Percentiles rank a stretch among this genome's conserved stretches.
These are phyloP conservation scores for Gallinago media DNA, from an alignment of 2,113 vertebrate genomes.

Conservation along the genomic window DNA sequence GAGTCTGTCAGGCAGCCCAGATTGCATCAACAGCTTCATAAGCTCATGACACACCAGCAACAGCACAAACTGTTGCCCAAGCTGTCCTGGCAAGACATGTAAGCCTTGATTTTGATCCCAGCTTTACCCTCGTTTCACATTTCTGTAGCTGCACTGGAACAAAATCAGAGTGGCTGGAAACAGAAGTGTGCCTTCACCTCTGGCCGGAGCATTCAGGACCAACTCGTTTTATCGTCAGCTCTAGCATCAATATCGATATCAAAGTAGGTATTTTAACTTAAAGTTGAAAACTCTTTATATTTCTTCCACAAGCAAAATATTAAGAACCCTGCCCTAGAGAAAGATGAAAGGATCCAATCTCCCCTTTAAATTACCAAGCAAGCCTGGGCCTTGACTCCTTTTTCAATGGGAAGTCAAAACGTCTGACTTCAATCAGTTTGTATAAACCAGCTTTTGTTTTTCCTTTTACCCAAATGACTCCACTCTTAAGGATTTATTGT, in stretches of 20 bases:
- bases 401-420: conserved; percentile 72
- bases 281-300: conserved; percentile 33
- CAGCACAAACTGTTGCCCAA: conserved; percentile 15
- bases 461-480: conserved; percentile 77
- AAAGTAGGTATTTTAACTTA: conserved; percentile 39
- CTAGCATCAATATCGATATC: neutral
- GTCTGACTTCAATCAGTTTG: conserved; percentile 76
- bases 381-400: conserved; percentile 56
- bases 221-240: neutral
- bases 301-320: conserved; percentile 56
- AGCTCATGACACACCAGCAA: conserved; percentile 38
- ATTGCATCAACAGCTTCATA: conserved; percentile 34
- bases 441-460: conserved; percentile 77
- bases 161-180: neutral
- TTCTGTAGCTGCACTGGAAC: conserved; percentile 2
- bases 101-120: conserved; percentile 38
- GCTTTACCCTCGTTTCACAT: conserved; percentile 14
- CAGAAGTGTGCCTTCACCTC: neutral
- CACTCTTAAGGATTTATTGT: conserved; percentile 78
- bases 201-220: neutral
- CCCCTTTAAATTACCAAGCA: conserved; percentile 65
- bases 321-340: conserved; percentile 30
- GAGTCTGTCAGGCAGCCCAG: conserved; percentile 34
- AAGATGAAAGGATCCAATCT: conserved; percentile 70
- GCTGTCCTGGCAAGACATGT: conserved; percentile 23